Evolutionary conservation across 2,888 invertebrate genomes (phyloP).

Genomic region (Rhorus exstirpatorius): DNA sequence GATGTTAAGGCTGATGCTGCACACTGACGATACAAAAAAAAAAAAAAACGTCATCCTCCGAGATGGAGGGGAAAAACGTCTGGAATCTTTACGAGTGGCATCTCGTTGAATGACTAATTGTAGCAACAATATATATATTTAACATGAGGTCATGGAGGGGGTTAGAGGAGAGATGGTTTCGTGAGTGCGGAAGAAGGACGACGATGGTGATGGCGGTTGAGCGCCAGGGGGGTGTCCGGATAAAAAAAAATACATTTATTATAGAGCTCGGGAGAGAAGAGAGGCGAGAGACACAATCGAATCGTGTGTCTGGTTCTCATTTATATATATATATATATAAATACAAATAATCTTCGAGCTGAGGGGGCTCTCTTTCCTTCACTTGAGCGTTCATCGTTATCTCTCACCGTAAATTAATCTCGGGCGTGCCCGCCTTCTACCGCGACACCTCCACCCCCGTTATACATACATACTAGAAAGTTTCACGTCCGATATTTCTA

Average conservation of each 20-base stretch:
- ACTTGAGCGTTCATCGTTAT: constrained; percentile 82
- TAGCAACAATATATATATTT: constrained; percentile 84
- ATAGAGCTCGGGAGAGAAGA: constrained; percentile 56
- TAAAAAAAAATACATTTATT: constrained; percentile 72
- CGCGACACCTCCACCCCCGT: constrained; percentile 71
- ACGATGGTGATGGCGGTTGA: constrained; percentile 54
- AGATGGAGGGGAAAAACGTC: constrained; percentile 80
- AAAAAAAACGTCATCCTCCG: constrained; percentile 79
- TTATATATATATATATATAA: constrained; percentile 13
- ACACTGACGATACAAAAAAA: constrained; percentile 76
- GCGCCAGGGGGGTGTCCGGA: constrained; percentile 61
- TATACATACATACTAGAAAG: constrained; percentile 45
- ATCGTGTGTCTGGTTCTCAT: constrained; percentile 74
- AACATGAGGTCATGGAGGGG: constrained; percentile 74
- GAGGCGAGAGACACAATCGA: constrained; percentile 81
- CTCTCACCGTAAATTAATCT: constrained; percentile 85
- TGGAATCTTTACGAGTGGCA: constrained; percentile 81
- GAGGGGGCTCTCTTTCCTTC: constrained; percentile 57
- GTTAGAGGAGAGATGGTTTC: constrained; percentile 24
- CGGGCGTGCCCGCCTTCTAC: constrained; percentile 72
- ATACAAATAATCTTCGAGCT: constrained; percentile 58
- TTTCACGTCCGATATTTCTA: constrained; percentile 79
- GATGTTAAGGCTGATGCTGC: too few species aligned
- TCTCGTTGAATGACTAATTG: constrained; percentile 84
- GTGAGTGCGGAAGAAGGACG: constrained; percentile 37